Evolutionary conservation across 2,113 vertebrate species (phyloP), one percentile per base, ranked within the genome.

Genomic region (Ibidorhyncha struthersii): DNA sequence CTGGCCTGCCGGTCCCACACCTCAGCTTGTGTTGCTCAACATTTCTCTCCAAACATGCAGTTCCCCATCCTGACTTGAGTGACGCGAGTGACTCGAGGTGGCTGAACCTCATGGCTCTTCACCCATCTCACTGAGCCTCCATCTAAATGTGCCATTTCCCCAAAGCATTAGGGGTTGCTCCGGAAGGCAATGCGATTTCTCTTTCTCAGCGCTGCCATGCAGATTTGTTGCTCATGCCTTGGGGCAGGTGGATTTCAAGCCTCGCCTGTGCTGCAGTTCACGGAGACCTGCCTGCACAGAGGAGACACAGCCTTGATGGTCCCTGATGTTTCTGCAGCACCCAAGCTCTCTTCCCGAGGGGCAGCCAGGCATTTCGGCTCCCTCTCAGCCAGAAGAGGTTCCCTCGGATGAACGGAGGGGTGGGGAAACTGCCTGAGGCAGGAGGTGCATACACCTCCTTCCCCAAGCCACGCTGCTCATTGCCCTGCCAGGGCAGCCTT

Each of bases 81-180:
- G 40, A 40, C 5, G 0, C 45, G 40, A 82, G 6, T 3, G 4
- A 11, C n/a, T 26, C 0, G 0, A 23, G 18, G 2, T 12, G 12
- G 14, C 17, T 62, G 40, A 20, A 3, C 30, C 69, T 65, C 4
- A 0, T 2, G 29, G 59, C 22, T 81, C 36, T 43, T 83, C 40
- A 6, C 1, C 0, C 47, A 14, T 17, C 26, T 53, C 17, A 50
- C 50, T 6, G 66, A 50, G 50, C 25, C 41, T 93, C 38, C 56
- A 47, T 18, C 50, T 3, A 2, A 19, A 63, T 0, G 4, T 50
- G 32, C 25, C 41, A 3, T 32, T 58, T 27, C 69, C 86, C 73
- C 4, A 13, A 38, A 73, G 73, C 86, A 30, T 10, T 65, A 12
- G 0, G 2, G 49, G 49, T 50, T 25, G 49, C 49, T 50, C 49